Percentiles rank a stretch among this genome's conserved stretches.
These are phyloP conservation scores for Fabriciana adippe DNA, from an alignment of 2,888 invertebrate species.

Conservation along the genomic window DNA sequence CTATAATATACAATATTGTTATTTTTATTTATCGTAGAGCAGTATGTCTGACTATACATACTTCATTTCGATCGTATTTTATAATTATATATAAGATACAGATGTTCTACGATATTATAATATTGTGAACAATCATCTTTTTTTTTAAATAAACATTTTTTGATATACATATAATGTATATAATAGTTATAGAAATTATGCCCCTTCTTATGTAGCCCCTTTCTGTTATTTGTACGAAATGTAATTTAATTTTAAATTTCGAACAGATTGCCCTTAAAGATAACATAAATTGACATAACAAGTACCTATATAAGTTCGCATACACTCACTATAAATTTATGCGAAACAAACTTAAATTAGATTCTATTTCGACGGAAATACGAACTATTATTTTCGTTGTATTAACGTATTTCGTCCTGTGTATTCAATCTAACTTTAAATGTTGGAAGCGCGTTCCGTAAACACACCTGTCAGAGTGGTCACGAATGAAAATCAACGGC, in stretches of 20 bases:
- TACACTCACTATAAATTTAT: not conserved
- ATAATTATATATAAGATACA: no score
- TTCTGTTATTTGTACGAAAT: not conserved
- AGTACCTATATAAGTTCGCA: not conserved
- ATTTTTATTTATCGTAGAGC: no score
- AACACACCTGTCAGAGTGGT: conserved; percentile 67
- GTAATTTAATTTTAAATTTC: not conserved
- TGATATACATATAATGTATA: no score
- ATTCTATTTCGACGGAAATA: conserved; percentile 14
- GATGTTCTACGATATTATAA: no score
- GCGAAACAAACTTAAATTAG: conserved; percentile 3
- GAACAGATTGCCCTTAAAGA: not conserved
- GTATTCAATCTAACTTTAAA: conserved; percentile 63
- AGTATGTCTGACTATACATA: no score
- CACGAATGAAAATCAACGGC: conserved; percentile 71
- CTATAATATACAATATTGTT: no score
- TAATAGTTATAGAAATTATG: no score
- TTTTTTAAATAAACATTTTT: no score
- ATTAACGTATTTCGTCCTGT: conserved; percentile 17
- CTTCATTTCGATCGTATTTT: no score
- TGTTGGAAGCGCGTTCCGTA: conserved; percentile 58
- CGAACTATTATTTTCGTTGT: conserved; percentile 17
- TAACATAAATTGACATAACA: not conserved
- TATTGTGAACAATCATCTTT: no score
- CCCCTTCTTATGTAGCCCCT: no score